Evolutionary conservation across 2,113 vertebrate species (phyloP).

Genomic region (Poicephalus gulielmi): DNA sequence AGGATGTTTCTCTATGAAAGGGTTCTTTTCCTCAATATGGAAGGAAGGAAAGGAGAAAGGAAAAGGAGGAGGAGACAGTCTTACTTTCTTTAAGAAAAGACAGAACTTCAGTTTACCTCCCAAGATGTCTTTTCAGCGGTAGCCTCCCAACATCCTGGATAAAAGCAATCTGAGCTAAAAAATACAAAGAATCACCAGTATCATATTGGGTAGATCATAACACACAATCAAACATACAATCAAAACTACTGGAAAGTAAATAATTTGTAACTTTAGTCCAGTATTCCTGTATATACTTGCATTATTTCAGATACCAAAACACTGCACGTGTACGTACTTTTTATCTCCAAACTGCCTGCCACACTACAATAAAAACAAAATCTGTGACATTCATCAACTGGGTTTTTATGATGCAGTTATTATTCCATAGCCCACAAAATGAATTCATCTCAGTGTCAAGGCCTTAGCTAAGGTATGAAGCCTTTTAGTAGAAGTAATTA

Average conservation of each 20-base stretch:
- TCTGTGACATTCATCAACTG: too few relatives aligned
- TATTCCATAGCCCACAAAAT: not conserved
- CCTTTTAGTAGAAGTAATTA: not conserved
- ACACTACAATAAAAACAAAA: not conserved
- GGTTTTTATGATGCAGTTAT: not conserved
- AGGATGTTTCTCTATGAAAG: not conserved
- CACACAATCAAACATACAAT: not conserved
- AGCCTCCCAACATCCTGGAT: constrained; percentile 92
- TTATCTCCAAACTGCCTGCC: not conserved
- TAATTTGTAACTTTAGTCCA: rapidly evolving
- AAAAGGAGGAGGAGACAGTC: not conserved
- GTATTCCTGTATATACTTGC: not conserved
- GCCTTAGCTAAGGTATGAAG: not conserved
- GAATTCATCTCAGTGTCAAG: not conserved
- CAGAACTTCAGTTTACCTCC: constrained; percentile 79
- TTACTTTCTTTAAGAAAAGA: not conserved
- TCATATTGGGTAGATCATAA: not conserved
- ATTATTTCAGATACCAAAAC: not conserved
- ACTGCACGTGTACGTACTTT: rapidly evolving
- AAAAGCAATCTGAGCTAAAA: constrained; percentile 90
- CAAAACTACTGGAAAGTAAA: not conserved
- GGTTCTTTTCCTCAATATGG: not conserved
- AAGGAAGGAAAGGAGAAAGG: not conserved
- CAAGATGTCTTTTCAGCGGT: constrained; percentile 78
- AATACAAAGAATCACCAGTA: constrained; percentile 24